These are phyloP conservation scores for Oxycera nigricornis DNA, from an alignment of 2,888 invertebrate species.

Conservation along the genomic window DNA sequence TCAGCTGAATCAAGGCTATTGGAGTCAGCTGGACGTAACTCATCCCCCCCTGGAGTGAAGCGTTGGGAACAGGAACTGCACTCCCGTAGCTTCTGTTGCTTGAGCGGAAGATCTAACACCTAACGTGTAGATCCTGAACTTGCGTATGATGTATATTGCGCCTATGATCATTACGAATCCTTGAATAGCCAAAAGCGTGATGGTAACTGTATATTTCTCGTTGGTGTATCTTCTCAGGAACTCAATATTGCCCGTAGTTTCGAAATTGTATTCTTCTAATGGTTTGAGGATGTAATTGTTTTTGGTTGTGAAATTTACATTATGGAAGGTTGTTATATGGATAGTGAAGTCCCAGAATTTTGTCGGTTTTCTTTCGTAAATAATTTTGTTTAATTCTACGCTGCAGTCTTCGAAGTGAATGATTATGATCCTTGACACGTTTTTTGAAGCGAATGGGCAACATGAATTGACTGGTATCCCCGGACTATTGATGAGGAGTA, in stretches of 20 bases:
- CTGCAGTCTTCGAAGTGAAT: slow-evolving; percentile 9
- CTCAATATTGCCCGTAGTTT: neutral
- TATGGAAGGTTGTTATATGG: neutral
- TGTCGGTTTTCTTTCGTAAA: neutral
- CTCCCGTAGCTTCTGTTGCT: neutral
- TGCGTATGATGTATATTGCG: neutral
- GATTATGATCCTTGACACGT: slow-evolving; percentile 18
- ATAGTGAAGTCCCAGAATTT: slow-evolving; percentile 30
- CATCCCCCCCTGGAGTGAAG: slow-evolving; percentile 8
- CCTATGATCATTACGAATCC: neutral
- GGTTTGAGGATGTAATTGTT: neutral
- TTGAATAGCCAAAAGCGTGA: neutral
- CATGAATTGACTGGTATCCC: neutral
- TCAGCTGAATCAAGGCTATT: too few species aligned
- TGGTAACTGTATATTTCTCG: neutral
- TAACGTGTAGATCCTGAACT: neutral
- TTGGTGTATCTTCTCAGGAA: neutral
- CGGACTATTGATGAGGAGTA: neutral
- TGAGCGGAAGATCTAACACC: neutral
- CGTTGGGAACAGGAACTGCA: slow-evolving; percentile 12
- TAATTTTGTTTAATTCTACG: slow-evolving; percentile 17
- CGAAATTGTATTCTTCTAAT: slow-evolving; percentile 5
- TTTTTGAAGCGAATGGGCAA: slow-evolving; percentile 15
- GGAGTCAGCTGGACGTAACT: slow-evolving; percentile 1
- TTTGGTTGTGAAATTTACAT: neutral